Evolutionary conservation across 1,140 invertebrate genomes (phyloP), one percentile per base, ranked within the genome.

Genomic region (Pteromalus puparum): DNA sequence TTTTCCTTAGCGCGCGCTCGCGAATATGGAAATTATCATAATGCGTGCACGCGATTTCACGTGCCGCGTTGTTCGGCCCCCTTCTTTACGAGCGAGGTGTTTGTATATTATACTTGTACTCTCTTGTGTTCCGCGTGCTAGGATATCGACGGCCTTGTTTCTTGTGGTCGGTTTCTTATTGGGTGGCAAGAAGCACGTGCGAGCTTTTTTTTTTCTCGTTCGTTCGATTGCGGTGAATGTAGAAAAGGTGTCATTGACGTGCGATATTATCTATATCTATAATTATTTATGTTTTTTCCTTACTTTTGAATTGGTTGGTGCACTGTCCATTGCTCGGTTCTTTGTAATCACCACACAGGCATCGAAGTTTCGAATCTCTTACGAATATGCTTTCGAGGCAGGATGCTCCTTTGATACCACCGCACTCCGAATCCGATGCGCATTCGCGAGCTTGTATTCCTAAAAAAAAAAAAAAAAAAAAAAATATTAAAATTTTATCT

Each of bases 301-400:
- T 87, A 94, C 94, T 93, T 93, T 94, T 95, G 84, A 93, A 93
- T 89, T 94, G 90, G 91, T 94, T 94, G 53, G 92, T 93, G 86
- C 95, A 96, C 28, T 92, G 92, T 34, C 95, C 95, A 86, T 95
- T 95, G 1, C 93, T 86, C 0, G 95, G 95, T 2, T 95, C 92
- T 1, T 93, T 90, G 88, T 95, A 95, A 90, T 96, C 95, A 0
- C 95, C 95, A 86, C 95, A 96, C 0, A 96, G 93, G 82, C 95
- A 96, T 30, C 95, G 91, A 46, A 93, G 93, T 82, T 93, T 94
- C 38, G 93, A 92, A 28, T 93, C 92, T 65, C 95, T 95, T 53
- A 94, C 89, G 24, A 78, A 82, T 42, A 85, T 85, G 46, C 65
- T 70, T 28, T 79, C 77, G 6, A 96, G 94, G 82, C 95, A 96